Percentiles rank a stretch among this genome's conserved stretches.
phyloP scores from a whole-genome alignment of 2,113 vertebrate genomes.

The Pelmatolapia mariae region DNA sequence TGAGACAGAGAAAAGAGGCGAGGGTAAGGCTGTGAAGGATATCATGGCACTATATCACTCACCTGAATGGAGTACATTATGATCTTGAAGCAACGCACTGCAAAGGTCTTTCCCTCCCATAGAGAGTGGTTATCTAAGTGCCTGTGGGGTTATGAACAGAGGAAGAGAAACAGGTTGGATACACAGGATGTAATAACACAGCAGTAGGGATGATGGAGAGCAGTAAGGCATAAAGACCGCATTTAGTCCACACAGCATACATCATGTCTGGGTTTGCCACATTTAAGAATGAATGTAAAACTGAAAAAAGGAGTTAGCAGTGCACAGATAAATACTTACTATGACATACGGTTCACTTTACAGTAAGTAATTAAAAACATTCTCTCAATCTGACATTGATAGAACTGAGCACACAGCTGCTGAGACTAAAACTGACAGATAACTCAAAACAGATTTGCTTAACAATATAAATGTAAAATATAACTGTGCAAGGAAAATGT shows the following conservation, averaged over 20 bases:
- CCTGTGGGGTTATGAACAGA: constrained; percentile 57
- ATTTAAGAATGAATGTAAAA: not conserved
- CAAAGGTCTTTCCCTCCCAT: constrained; percentile 94
- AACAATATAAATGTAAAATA: not conserved
- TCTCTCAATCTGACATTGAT: not conserved
- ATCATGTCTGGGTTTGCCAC: not conserved
- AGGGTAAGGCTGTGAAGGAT: not conserved
- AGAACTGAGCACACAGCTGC: not conserved
- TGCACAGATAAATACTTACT: not conserved
- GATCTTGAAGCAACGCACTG: constrained; percentile 95
- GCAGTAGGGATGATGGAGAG: not conserved
- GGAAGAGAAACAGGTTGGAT: not conserved
- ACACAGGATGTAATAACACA: constrained; percentile 6
- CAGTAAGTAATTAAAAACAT: not conserved
- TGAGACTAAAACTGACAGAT: not conserved
- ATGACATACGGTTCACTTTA: not conserved
- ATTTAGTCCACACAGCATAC: not conserved
- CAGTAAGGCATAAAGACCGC: not conserved
- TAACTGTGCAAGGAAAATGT: not conserved
- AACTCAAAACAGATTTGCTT: not conserved
- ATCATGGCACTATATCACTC: not conserved
- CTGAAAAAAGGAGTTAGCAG: not conserved
- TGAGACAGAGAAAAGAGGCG: not conserved
- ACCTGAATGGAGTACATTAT: constrained; percentile 99
- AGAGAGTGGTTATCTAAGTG: constrained; percentile 94